Evolutionary conservation across 2,888 invertebrate species (phyloP).

Genomic region (Acronicta alni): DNA sequence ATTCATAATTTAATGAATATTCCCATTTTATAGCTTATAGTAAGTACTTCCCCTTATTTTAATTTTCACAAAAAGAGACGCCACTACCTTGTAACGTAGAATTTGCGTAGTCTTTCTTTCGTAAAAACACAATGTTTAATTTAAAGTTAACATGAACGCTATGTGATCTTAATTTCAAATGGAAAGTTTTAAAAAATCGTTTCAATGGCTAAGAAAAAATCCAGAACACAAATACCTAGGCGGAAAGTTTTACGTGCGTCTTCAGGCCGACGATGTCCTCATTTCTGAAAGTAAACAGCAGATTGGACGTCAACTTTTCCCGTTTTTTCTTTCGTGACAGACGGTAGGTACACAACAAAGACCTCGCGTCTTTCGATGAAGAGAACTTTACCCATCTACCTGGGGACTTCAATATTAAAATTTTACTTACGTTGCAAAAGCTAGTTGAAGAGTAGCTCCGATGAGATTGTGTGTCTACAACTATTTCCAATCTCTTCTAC

Average conservation of each 20-base stretch:
- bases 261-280: slow-evolving; percentile 70
- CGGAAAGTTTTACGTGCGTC: slow-evolving; percentile 68
- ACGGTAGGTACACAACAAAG: slow-evolving; percentile 72
- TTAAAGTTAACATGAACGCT: slow-evolving; percentile 48
- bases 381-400: slow-evolving; percentile 67
- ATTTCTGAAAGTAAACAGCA: slow-evolving; percentile 81
- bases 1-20: too few species aligned
- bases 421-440: slow-evolving; percentile 46
- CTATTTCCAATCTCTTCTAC: slow-evolving; percentile 33
- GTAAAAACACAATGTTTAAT: slow-evolving; percentile 15
- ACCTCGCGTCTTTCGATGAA: slow-evolving; percentile 70
- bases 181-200: slow-evolving; percentile 50
- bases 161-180: slow-evolving; percentile 51
- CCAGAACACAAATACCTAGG: slow-evolving; percentile 56
- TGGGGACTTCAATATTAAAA: slow-evolving; percentile 62
- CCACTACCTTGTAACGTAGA: too few species aligned
- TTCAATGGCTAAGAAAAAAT: slow-evolving; percentile 47
- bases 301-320: slow-evolving; percentile 81
- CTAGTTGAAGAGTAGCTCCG: slow-evolving; percentile 22
- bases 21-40: too few species aligned
- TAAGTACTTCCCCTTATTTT: too few species aligned
- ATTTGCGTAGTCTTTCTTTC: too few species aligned
- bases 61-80: too few species aligned
- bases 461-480: slow-evolving; percentile 13
- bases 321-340: slow-evolving; percentile 73